These are phyloP conservation scores for Setipinna tenuifilis DNA, from an alignment of 2,797 vertebrate species.

Conservation along the genomic window DNA sequence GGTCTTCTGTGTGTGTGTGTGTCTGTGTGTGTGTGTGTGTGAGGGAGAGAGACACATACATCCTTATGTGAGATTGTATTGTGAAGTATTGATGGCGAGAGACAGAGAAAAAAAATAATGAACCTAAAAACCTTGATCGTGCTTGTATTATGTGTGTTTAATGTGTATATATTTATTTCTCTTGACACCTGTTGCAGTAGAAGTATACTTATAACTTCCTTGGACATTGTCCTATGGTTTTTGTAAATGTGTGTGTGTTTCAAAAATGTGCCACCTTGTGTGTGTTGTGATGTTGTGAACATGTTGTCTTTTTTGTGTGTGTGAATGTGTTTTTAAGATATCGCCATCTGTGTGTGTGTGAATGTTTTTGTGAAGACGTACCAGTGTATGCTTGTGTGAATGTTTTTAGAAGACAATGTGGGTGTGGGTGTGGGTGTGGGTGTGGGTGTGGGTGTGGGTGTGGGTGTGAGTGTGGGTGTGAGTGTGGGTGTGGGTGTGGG, in stretches of 20 bases:
- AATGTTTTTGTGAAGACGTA: not conserved
- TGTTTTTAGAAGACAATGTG: not conserved
- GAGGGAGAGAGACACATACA: too few relatives aligned
- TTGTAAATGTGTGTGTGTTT: too few relatives aligned
- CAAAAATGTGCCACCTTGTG: not conserved
- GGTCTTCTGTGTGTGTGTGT: not conserved
- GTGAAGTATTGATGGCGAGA: too few relatives aligned
- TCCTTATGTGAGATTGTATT: too few relatives aligned
- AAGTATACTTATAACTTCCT: not conserved
- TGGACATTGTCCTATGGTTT: not conserved
- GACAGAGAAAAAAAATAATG: too few relatives aligned
- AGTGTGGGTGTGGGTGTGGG: not conserved
- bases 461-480: not conserved
- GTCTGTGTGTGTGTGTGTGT: not conserved
- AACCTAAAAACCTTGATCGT: not conserved
- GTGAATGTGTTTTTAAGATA: too few relatives aligned
- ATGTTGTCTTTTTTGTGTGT: too few relatives aligned
- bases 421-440: conserved; percentile 14
- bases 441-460: conserved; percentile 13
- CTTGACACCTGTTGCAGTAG: not conserved
- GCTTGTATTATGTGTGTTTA: not conserved
- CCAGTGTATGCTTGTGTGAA: not conserved
- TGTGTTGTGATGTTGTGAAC: not conserved
- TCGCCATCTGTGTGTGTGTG: not conserved
- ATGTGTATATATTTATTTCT: not conserved